These are phyloP conservation scores for Nycteola revayana DNA, from an alignment of 2,888 invertebrate species.

Conservation along the genomic window DNA sequence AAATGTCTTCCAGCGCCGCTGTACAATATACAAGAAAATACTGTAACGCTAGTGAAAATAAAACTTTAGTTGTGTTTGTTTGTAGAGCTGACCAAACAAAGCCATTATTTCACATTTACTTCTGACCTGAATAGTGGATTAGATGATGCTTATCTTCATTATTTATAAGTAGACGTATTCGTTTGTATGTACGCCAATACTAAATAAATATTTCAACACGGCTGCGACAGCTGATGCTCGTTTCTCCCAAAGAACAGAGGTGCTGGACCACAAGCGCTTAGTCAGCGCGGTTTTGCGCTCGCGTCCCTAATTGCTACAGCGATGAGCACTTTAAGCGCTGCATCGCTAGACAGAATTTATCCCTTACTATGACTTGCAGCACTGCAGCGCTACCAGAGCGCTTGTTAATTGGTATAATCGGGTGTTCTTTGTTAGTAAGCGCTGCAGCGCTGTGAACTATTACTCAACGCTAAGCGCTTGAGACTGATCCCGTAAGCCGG, in stretches of 20 bases:
- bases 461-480: constrained; percentile 5
- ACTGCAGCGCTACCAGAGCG: not conserved
- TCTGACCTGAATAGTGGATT: too few relatives aligned
- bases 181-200: too few relatives aligned
- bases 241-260: not conserved
- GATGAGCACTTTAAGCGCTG: not conserved
- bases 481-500: constrained; percentile 4
- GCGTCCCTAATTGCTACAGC: not conserved
- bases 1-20: too few relatives aligned
- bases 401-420: constrained; percentile 42
- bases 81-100: not conserved
- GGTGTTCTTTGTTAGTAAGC: constrained; percentile 39
- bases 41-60: not conserved
- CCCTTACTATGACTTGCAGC: not conserved
- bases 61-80: not conserved
- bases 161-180: too few relatives aligned
- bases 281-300: not conserved
- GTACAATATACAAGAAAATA: too few relatives aligned
- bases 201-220: too few relatives aligned
- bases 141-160: too few relatives aligned
- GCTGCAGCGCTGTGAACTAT: constrained; percentile 14
- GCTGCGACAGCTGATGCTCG: too few relatives aligned
- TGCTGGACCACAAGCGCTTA: not conserved
- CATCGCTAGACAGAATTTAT: not conserved
- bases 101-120: not conserved